phyloP scores from a whole-genome alignment of 2,888 invertebrate species.

The Scaptomyza flava region DNA sequence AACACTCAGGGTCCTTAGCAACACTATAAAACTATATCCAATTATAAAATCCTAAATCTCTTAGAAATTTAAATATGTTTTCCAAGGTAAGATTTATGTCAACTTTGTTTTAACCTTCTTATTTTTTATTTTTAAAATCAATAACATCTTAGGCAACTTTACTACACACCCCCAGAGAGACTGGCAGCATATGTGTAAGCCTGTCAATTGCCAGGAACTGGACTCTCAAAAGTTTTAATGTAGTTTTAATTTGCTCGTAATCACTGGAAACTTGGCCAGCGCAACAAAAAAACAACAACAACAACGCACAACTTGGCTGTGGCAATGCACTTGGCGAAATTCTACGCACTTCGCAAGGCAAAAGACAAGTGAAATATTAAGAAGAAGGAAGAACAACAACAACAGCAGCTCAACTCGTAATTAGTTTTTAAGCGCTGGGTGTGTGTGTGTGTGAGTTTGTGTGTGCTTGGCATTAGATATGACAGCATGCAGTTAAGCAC shows the following conservation, averaged over 20 bases:
- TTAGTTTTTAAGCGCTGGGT: slow-evolving; percentile 74
- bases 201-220: slow-evolving; percentile 66
- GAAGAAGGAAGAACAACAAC: slow-evolving; percentile 10
- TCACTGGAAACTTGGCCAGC: slow-evolving; percentile 63
- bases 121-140: slow-evolving; percentile 37
- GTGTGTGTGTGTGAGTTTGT: slow-evolving; percentile 23
- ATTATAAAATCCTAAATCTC: too few species aligned
- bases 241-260: slow-evolving; percentile 79
- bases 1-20: too few species aligned
- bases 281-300: slow-evolving; percentile 18
- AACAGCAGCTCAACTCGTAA: slow-evolving; percentile 65
- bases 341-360: slow-evolving; percentile 50
- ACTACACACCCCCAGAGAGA: slow-evolving; percentile 5
- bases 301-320: slow-evolving; percentile 33
- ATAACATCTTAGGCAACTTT: slow-evolving; percentile 29
- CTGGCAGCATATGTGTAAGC: slow-evolving; percentile 7
- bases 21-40: too few species aligned
- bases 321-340: slow-evolving; percentile 38
- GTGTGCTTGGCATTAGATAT: slow-evolving; percentile 63
- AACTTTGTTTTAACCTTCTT: not conserved
- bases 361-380: not conserved
- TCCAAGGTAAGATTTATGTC: not conserved
- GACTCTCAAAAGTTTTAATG: slow-evolving; percentile 74
- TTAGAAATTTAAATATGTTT: not conserved
- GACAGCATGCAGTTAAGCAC: slow-evolving; percentile 76